A percentile compares a stretch with the other conserved stretches of the same genome.
phyloP scores from a whole-genome alignment of 2,113 vertebrate genomes.

The Mustelus asterias region DNA sequence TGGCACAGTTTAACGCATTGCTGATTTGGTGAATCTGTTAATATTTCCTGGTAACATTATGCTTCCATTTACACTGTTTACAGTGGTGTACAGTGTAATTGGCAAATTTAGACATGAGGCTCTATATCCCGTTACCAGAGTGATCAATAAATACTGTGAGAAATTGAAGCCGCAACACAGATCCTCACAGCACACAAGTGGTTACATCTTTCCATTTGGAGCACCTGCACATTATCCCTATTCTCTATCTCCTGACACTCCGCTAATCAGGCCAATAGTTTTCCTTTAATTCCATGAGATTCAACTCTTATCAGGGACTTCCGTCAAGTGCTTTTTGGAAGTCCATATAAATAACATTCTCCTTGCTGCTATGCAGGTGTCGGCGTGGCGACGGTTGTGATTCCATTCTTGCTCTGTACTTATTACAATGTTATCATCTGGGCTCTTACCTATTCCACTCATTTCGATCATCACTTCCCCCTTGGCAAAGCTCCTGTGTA shows the following conservation, averaged over 20 bases:
- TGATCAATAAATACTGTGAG: background rate
- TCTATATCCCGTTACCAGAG: background rate
- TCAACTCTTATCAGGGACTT: background rate
- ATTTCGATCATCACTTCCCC: conserved; percentile 49
- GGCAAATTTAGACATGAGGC: background rate
- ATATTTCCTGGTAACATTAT: background rate
- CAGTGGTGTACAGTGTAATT: background rate
- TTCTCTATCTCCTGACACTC: background rate
- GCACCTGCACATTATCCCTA: background rate
- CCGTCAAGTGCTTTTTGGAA: too few relatives aligned
- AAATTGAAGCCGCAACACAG: background rate
- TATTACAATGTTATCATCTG: conserved; percentile 64
- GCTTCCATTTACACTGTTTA: background rate
- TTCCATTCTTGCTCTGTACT: conserved; percentile 58
- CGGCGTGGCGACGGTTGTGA: conserved; percentile 58
- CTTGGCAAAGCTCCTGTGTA: conserved; percentile 45
- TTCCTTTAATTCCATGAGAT: background rate
- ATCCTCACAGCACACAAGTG: background rate
- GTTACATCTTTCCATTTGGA: background rate
- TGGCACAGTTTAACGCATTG: background rate
- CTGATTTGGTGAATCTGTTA: background rate
- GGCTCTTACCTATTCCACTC: conserved; percentile 62
- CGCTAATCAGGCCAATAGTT: background rate
- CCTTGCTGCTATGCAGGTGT: conserved; percentile 53
- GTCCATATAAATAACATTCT: background rate